These are phyloP conservation scores for Hippotragus niger DNA, from an alignment of 2,113 vertebrate species.

Conservation along the genomic window DNA sequence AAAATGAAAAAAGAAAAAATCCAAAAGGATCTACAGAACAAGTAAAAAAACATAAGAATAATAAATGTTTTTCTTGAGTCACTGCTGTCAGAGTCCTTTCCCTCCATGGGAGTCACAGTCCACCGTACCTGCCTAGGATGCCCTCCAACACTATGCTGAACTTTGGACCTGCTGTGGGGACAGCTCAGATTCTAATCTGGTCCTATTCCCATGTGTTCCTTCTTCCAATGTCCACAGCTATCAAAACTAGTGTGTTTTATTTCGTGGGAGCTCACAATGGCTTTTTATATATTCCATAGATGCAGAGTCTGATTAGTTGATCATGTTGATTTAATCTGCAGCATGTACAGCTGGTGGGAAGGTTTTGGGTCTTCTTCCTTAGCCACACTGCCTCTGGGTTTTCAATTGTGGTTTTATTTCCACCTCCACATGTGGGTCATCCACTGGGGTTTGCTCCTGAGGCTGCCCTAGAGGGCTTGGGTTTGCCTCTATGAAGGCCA, in stretches of 20 bases:
- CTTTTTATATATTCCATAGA: not conserved
- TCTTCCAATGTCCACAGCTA: not conserved
- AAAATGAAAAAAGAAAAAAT: not conserved
- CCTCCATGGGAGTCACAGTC: not conserved
- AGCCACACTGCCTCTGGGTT: not conserved
- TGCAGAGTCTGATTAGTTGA: not conserved
- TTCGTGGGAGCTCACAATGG: not conserved
- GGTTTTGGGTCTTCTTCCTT: not conserved
- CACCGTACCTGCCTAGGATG: not conserved
- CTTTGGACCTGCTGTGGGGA: not conserved
- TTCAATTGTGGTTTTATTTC: not conserved
- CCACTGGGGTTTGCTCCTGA: not conserved
- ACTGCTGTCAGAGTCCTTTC: not conserved
- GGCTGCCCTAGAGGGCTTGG: not conserved
- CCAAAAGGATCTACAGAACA: not conserved
- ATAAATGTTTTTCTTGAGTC: not conserved
- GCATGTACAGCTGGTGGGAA: not conserved
- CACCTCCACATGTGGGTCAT: not conserved
- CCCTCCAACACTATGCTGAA: not conserved
- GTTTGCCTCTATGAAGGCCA: not conserved
- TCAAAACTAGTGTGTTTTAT: not conserved
- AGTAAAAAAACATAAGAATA: not conserved
- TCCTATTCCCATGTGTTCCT: fast-evolving
- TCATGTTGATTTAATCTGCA: not conserved
- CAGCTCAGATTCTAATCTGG: not conserved